phyloP scores from a whole-genome alignment of 2,797 vertebrate genomes.

The Agapornis canus region DNA sequence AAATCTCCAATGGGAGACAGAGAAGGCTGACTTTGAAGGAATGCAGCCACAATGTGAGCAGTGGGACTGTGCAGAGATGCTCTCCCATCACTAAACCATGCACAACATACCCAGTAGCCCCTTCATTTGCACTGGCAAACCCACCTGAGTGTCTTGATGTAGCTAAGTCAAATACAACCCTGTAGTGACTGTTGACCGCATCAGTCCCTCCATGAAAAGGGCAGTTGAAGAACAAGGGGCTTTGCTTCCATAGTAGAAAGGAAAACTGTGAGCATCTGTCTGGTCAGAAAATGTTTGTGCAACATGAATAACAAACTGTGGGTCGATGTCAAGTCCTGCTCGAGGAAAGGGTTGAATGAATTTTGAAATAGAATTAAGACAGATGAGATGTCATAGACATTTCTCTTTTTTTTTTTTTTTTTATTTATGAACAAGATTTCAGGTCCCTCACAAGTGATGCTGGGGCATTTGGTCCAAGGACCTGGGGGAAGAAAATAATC shows the following conservation, averaged over 20 bases:
- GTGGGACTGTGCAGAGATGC: too few relatives aligned
- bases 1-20: neutral
- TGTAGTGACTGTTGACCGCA: accelerated
- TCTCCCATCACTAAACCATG: neutral
- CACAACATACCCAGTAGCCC: neutral
- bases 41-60: neutral
- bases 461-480: neutral
- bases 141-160: neutral
- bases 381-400: accelerated
- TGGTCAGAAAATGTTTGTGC: neutral
- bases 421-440: neutral
- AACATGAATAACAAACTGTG: neutral
- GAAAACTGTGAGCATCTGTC: neutral
- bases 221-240: neutral
- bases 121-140: accelerated
- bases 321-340: accelerated
- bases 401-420: neutral
- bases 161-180: neutral
- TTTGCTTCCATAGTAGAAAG: neutral
- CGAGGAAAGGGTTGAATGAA: neutral
- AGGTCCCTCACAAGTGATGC: neutral
- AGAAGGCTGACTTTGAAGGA: neutral
- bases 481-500: too few relatives aligned
- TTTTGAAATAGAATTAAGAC: neutral
- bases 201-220: neutral